Evolutionary conservation across 2,797 vertebrate species (phyloP).

Genomic region (Siniperca scherzeri): DNA sequence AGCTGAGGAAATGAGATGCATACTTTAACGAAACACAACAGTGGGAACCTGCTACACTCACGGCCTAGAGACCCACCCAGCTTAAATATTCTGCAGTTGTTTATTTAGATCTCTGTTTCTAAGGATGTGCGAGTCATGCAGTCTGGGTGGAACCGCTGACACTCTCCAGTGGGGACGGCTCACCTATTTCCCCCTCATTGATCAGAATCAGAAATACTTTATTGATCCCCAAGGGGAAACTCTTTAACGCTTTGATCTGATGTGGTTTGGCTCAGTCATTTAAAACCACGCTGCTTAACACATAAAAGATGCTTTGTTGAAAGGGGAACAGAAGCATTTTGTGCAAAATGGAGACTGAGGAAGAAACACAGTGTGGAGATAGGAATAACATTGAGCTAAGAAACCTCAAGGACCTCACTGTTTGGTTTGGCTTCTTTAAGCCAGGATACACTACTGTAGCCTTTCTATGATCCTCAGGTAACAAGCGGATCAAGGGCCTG

Average conservation of each 20-base stretch:
- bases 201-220: too few species aligned
- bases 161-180: slow-evolving; percentile 28
- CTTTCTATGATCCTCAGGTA: slow-evolving; percentile 48
- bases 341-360: slow-evolving; percentile 34
- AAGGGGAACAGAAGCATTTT: slow-evolving; percentile 43
- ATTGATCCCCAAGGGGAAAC: too few species aligned
- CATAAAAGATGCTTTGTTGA: slow-evolving; percentile 67
- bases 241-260: slow-evolving; percentile 16
- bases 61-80: slow-evolving; percentile 15
- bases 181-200: slow-evolving; percentile 37
- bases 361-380: slow-evolving; percentile 30
- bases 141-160: slow-evolving; percentile 42
- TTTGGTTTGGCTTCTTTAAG: slow-evolving; percentile 73
- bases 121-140: slow-evolving; percentile 31
- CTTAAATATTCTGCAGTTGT: slow-evolving; percentile 37
- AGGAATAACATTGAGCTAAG: slow-evolving; percentile 56
- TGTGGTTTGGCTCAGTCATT: slow-evolving; percentile 66
- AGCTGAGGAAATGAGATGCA: slow-evolving; percentile 84
- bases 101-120: slow-evolving; percentile 30
- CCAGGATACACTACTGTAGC: slow-evolving; percentile 18
- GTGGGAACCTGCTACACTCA: not conserved
- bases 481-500: slow-evolving; percentile 44
- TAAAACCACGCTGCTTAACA: slow-evolving; percentile 55
- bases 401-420: slow-evolving; percentile 56
- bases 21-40: slow-evolving; percentile 29